These are phyloP conservation scores for Papilio polyxenes DNA, from an alignment of 1,140 invertebrate species.

Conservation along the genomic window DNA sequence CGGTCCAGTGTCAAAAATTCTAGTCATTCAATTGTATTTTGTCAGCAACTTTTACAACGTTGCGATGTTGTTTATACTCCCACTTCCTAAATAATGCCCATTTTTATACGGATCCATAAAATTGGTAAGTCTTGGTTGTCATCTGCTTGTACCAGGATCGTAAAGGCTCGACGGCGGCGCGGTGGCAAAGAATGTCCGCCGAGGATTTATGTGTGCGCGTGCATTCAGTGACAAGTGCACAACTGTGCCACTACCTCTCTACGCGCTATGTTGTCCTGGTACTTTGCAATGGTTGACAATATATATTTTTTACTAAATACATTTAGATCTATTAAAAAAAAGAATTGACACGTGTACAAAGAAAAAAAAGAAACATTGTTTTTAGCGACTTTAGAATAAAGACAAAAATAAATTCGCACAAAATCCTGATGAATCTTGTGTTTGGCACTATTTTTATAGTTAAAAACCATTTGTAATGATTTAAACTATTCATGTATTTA, in stretches of 20 bases:
- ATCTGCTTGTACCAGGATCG: conserved; percentile 53
- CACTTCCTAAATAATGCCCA: too few relatives aligned
- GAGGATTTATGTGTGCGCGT: conserved; percentile 66
- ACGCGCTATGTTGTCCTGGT: conserved; percentile 59
- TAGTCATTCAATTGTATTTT: too few relatives aligned
- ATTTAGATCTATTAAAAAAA: background rate
- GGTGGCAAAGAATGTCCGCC: conserved; percentile 70
- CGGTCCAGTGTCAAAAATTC: too few relatives aligned
- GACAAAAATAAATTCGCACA: too few relatives aligned
- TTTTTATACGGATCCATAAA: background rate
- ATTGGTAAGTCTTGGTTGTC: conserved; percentile 46
- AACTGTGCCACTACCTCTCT: conserved; percentile 61
- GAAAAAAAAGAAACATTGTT: too few relatives aligned
- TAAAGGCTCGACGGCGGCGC: conserved; percentile 57
- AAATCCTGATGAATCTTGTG: too few relatives aligned
- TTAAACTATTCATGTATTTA: too few relatives aligned
- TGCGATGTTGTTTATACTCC: too few relatives aligned
- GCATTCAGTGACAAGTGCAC: conserved; percentile 62
- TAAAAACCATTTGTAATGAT: too few relatives aligned
- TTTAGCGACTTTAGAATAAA: too few relatives aligned
- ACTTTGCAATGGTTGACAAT: conserved; percentile 45
- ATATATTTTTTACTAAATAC: conserved; percentile 25
- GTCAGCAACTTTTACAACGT: too few relatives aligned
- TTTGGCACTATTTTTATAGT: too few relatives aligned
- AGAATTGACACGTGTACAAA: background rate